These are phyloP conservation scores for Aethina tumida DNA, from an alignment of 1,140 invertebrate species.

Conservation along the genomic window DNA sequence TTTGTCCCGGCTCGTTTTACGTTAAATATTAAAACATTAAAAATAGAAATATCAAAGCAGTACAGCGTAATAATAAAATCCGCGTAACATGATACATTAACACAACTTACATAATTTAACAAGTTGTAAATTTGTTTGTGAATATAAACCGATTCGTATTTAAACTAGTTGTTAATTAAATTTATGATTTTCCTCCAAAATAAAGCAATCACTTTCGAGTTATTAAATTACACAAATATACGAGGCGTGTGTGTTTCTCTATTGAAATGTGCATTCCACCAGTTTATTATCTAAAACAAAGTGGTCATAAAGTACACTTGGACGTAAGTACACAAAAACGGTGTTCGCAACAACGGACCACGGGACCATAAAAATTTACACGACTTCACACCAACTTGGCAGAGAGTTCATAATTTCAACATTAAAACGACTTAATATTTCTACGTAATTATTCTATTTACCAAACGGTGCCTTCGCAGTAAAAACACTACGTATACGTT, in stretches of 20 bases:
- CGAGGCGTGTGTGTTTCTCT: slow-evolving; percentile 11
- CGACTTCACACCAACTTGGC: too few relatives aligned
- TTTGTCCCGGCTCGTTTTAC: too few relatives aligned
- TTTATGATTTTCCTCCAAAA: slow-evolving; percentile 15
- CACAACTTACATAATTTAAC: slow-evolving; percentile 11
- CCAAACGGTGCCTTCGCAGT: too few relatives aligned
- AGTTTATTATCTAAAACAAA: slow-evolving; percentile 18
- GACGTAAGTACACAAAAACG: slow-evolving; percentile 1
- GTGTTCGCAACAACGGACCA: not conserved
- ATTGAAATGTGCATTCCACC: slow-evolving; percentile 13
- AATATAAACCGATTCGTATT: slow-evolving; percentile 10
- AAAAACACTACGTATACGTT: too few relatives aligned
- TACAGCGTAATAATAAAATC: too few relatives aligned
- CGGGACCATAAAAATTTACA: too few relatives aligned
- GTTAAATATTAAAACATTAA: too few relatives aligned
- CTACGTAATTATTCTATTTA: too few relatives aligned
- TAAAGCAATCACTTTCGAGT: slow-evolving; percentile 20
- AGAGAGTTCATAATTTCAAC: too few relatives aligned
- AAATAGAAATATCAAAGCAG: too few relatives aligned
- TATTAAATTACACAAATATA: slow-evolving; percentile 22
- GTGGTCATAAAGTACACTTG: slow-evolving; percentile 8
- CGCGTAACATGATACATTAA: too few relatives aligned
- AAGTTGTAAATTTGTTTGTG: slow-evolving; percentile 12
- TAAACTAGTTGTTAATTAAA: slow-evolving; percentile 19
- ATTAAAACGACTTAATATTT: too few relatives aligned